Base-by-base conservation (phyloP, 2,113 vertebrate genomes). In the Melanerpes formicivorus region DNA sequence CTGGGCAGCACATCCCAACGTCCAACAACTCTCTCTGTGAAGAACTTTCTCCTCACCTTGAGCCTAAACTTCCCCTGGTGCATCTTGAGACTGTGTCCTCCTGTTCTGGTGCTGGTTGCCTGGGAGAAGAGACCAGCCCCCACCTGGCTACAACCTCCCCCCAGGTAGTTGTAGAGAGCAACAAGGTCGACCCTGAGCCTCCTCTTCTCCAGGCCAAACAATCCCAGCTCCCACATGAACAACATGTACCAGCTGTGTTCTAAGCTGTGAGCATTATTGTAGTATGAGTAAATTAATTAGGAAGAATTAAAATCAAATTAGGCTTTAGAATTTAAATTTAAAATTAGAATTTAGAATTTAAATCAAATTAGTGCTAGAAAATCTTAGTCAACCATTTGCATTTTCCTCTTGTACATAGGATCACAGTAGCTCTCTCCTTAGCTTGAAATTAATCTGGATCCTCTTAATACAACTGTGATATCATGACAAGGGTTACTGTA, bases 221-320 rank as follows among this genome's bases (percentile, higher is more conserved):
- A 34, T 34, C 34, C 34, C 34, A 34, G 34, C 34, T 34, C 34
- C 34, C 34, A 34, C 34, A 2, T 27, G 46, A 78, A 54, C 25
- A 37, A 30, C 18, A 2, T 37, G 10, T 60, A 6, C 26, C 44
- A 37, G 5, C 48, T 78, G 32, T 72, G 30, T 52, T 77, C 65
- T 65, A n/a, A 30, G n/a, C 5, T 21, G 1, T 21, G 34, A 63
- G 11, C 1, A 1, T n/a, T 72, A 0, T 3, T 50, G 11, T 26
- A 52, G 14, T 14, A 60, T 6, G 44, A 26, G 37, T 14, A 48
- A 65, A 81, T 59, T 56, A 37, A 74, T 58, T 12, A 80, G 18
- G 8, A 66, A 59, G 16, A 69, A 32, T 67, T 54, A 18, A 40
- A 65, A 58, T 67, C 32, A 75, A 21, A 32, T 73, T 64, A 73